Evolutionary conservation across 2,888 invertebrate species (phyloP).

Genomic region (Eugnorisma glareosa): DNA sequence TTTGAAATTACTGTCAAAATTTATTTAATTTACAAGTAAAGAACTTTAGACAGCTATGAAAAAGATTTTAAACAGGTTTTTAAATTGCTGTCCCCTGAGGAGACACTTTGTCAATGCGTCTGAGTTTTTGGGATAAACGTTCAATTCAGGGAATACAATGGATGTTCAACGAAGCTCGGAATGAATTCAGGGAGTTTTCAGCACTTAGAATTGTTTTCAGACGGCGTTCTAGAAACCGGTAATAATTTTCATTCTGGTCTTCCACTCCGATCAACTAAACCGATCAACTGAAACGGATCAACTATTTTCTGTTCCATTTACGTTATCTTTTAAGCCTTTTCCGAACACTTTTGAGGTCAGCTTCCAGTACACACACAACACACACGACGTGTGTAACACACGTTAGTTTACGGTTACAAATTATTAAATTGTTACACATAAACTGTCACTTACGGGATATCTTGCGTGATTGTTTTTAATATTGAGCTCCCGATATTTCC

Average conservation of each 20-base stretch:
- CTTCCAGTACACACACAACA: no score
- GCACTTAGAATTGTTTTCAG: background rate
- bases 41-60: background rate
- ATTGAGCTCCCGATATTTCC: no score
- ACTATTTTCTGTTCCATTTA: no score
- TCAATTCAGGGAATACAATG: constrained; percentile 49
- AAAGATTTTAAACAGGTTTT: constrained; percentile 17
- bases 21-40: background rate
- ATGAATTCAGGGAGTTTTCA: background rate
- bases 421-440: no score
- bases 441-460: no score
- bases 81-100: background rate
- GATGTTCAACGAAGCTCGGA: constrained; percentile 37
- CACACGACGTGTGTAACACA: no score
- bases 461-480: no score
- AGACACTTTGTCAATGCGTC: constrained; percentile 24
- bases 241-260: background rate
- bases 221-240: background rate
- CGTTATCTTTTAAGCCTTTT: background rate
- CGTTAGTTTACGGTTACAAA: background rate
- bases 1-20: background rate
- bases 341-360: no score
- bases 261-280: no score
- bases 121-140: constrained; percentile 27
- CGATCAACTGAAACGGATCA: no score